Evolutionary conservation across 2,113 vertebrate genomes (phyloP), one percentile per base, ranked within the genome.

Genomic region (Mesoclemmys tuberculata): DNA sequence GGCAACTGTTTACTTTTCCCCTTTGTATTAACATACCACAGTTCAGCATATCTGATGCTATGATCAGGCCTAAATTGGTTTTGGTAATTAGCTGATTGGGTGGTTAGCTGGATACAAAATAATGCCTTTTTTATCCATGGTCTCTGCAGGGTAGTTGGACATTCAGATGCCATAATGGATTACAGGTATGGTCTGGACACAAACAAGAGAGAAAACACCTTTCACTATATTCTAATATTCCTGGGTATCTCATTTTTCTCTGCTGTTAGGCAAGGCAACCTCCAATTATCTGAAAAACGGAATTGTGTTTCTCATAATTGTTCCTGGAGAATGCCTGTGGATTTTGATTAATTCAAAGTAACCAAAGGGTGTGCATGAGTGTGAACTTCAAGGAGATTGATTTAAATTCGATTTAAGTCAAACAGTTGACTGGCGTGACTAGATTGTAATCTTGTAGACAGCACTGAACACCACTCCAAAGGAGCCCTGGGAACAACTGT

Each of bases 281-380:
- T 38, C 3, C 4, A 9, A 1, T 35, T 75, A 24, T 56, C 21
- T 0, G 0, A 49, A 16, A 87, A 52, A 89, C 2, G 2, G 26
- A 92, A 8, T 1, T 10, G 18, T 6, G 4, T n/a, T 6, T 38
- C 54, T 41, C 13, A 5, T 8, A 1, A 0, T 27, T 4, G 2
- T 41, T 64, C 44, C 29, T 71, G 38, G n/a, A n/a, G 80, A 52
- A 18, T n/a, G 29, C 2, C 31, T 27, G 10, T 55, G 41, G 58
- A 61, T 85, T 10, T 3, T 35, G 11, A 0, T 82, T 2, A 9
- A 82, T 14, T 10, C 68, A 31, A 54, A n/a, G 21, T 54, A 77
- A 79, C 29, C 52, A 22, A 78, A 64, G n/a, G 35, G 31, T 51
- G 29, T 78, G 77, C 13, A 56, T 4, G 24, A 49, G 24, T 58